These are phyloP conservation scores for Montifringilla adamsi DNA, from an alignment of 2,113 vertebrate species.

Conservation along the genomic window DNA sequence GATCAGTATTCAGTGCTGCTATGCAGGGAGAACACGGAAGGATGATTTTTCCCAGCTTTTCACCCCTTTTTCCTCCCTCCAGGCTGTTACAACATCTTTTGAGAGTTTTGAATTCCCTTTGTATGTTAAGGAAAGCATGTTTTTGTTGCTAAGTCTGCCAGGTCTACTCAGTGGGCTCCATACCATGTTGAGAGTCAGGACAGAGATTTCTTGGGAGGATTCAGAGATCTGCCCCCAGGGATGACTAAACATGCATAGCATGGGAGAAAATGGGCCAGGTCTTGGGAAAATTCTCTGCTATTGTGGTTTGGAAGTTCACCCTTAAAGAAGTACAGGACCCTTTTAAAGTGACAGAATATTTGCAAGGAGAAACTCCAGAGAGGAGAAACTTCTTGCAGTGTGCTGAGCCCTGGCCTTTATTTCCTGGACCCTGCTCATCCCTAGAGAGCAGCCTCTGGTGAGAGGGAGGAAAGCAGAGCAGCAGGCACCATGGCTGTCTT, in stretches of 20 bases:
- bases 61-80: background rate
- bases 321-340: background rate
- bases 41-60: background rate
- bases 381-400: background rate
- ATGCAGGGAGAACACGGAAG: background rate
- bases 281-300: background rate
- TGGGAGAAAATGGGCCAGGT: background rate
- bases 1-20: background rate
- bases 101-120: background rate
- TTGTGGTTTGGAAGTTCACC: background rate
- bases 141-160: background rate
- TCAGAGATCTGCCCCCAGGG: background rate
- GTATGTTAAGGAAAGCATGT: background rate
- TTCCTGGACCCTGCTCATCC: background rate
- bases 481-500: background rate
- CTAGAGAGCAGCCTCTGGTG: background rate
- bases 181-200: background rate
- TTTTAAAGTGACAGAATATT: background rate
- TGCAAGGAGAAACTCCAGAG: background rate
- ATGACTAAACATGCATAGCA: background rate
- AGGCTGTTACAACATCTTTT: background rate
- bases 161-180: background rate
- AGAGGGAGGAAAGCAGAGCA: background rate
- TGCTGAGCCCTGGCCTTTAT: background rate
- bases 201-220: background rate